These are phyloP conservation scores for Columbina picui DNA, from an alignment of 2,113 vertebrate species.

Conservation along the genomic window DNA sequence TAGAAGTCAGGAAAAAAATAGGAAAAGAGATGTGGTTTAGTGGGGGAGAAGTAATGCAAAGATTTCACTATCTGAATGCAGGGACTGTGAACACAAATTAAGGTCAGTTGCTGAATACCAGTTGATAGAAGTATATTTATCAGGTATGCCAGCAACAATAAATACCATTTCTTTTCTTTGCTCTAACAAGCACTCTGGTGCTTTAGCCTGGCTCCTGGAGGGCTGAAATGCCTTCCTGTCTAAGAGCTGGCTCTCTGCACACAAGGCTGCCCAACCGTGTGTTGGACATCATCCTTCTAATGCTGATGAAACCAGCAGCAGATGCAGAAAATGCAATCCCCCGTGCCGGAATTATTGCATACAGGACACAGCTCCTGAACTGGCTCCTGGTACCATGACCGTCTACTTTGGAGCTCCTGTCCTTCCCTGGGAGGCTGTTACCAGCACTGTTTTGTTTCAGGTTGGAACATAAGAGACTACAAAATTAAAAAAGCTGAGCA, in stretches of 20 bases:
- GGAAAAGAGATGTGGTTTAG: neutral
- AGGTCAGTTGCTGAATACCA: neutral
- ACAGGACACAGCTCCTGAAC: neutral
- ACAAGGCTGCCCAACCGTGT: rapidly evolving
- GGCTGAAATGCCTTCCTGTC: neutral
- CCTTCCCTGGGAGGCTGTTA: neutral
- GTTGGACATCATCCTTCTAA: neutral
- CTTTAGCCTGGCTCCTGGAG: neutral
- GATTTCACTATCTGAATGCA: neutral
- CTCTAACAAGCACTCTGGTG: neutral
- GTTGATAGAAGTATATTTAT: neutral
- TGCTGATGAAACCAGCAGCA: neutral
- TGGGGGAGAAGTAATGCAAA: neutral
- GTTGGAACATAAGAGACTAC: neutral
- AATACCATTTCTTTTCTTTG: neutral
- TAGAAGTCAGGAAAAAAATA: neutral
- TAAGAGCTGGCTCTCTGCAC: neutral
- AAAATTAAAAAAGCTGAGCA: rapidly evolving
- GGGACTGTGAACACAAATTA: neutral
- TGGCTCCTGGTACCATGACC: neutral
- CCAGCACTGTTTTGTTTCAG: neutral
- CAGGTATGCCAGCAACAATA: neutral
- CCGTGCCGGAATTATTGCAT: neutral
- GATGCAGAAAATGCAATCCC: neutral
- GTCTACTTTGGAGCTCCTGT: neutral